These are phyloP conservation scores for Proisotoma minuta DNA, from an alignment of 2,888 invertebrate genomes.

Conservation along the genomic window DNA sequence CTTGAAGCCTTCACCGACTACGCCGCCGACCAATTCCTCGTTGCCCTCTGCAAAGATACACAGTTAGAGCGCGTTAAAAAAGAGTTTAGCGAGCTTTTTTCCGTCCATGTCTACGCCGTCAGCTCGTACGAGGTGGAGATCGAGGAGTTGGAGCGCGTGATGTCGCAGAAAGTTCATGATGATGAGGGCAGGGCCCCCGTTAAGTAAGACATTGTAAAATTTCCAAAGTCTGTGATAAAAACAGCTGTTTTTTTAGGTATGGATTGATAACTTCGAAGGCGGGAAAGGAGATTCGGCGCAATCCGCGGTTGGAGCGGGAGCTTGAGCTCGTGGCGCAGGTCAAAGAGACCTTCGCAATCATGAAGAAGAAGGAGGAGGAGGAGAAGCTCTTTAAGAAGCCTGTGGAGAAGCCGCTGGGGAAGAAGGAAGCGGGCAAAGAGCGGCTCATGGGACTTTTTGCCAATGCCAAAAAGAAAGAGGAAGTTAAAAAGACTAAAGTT, in stretches of 20 bases:
- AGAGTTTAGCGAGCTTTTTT: slow-evolving; percentile 50
- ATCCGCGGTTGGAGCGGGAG: not conserved
- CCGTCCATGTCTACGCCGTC: slow-evolving; percentile 53
- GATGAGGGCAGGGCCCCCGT: slow-evolving; percentile 50
- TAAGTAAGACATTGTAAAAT: too few species aligned
- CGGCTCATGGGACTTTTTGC: too few species aligned
- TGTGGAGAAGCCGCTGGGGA: too few species aligned
- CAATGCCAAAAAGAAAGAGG: too few species aligned
- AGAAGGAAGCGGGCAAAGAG: too few species aligned
- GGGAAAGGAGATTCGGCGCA: slow-evolving; percentile 7
- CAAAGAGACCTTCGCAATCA: not conserved
- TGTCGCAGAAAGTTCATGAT: slow-evolving; percentile 50
- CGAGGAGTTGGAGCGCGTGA: slow-evolving; percentile 47
- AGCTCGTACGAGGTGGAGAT: slow-evolving; percentile 21
- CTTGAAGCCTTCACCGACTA: too few species aligned
- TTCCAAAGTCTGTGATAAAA: too few species aligned
- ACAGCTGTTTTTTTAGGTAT: slow-evolving; percentile 16
- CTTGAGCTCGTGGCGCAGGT: not conserved
- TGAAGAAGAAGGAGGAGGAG: slow-evolving; percentile 4
- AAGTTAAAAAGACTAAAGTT: too few species aligned
- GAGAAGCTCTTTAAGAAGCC: too few species aligned
- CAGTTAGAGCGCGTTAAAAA: slow-evolving; percentile 49
- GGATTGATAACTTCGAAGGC: slow-evolving; percentile 24
- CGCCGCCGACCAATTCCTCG: too few species aligned
- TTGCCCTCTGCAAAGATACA: slow-evolving; percentile 51